Evolutionary conservation across 2,888 invertebrate species (phyloP).

Genomic region (Phalangium opilio): DNA sequence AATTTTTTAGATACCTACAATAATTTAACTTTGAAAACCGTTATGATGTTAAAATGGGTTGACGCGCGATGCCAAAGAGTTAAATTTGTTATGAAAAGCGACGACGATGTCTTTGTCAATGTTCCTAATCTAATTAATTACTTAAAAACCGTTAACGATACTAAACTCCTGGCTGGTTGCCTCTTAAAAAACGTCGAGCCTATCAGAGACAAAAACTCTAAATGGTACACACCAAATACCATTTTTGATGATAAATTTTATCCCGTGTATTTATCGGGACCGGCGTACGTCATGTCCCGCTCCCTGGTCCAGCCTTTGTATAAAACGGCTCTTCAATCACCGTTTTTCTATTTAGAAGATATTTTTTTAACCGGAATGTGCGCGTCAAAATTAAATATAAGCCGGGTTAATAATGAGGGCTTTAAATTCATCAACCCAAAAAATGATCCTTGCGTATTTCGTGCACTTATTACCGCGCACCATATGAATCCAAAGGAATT

Average conservation of each 20-base stretch:
- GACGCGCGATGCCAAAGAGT: slow-evolving; percentile 26
- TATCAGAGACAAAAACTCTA: slow-evolving; percentile 18
- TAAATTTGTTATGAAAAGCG: slow-evolving; percentile 16
- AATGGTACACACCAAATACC: slow-evolving; percentile 20
- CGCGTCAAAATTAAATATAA: slow-evolving; percentile 13
- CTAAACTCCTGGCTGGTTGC: slow-evolving; percentile 18
- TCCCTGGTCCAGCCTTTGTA: slow-evolving; percentile 11
- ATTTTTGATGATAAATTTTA: slow-evolving; percentile 17
- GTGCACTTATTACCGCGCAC: slow-evolving; percentile 16
- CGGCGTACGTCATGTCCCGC: slow-evolving; percentile 21
- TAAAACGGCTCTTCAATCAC: slow-evolving; percentile 12
- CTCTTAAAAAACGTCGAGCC: slow-evolving; percentile 20
- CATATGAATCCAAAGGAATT: slow-evolving; percentile 15
- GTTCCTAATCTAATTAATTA: slow-evolving; percentile 14
- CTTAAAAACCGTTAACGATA: slow-evolving; percentile 5
- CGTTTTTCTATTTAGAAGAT: slow-evolving; percentile 19
- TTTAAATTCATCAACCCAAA: slow-evolving; percentile 19
- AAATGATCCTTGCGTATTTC: slow-evolving; percentile 16
- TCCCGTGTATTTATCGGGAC: slow-evolving; percentile 22
- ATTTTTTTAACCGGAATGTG: slow-evolving; percentile 18
- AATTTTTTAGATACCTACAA: slow-evolving; percentile 68
- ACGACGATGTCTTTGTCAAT: slow-evolving; percentile 19
- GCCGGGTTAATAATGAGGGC: slow-evolving; percentile 14
- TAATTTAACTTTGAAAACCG: slow-evolving; percentile 68
- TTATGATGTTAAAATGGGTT: slow-evolving; percentile 69